These are phyloP conservation scores for Edolisoma coerulescens DNA, from an alignment of 2,113 vertebrate species.

Conservation along the genomic window DNA sequence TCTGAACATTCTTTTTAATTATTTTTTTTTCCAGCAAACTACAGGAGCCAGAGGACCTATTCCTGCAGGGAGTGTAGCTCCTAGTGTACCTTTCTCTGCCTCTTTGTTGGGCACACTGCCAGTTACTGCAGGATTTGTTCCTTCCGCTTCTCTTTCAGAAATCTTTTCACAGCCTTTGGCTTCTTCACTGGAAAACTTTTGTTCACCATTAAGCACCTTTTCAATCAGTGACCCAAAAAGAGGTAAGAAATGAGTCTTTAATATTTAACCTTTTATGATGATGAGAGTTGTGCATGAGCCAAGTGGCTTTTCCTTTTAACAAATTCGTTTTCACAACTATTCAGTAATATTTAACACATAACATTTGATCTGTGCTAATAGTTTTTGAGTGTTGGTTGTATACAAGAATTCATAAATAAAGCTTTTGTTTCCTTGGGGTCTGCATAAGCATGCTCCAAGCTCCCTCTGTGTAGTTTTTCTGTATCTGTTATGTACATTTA, in stretches of 20 bases:
- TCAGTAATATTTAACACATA: not conserved
- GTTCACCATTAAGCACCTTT: conserved; percentile 83
- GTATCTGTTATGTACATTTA: not conserved
- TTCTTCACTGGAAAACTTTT: conserved; percentile 80
- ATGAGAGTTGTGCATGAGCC: not conserved
- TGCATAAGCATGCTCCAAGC: not conserved
- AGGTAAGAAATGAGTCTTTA: conserved; percentile 71
- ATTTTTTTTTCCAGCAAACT: conserved; percentile 44
- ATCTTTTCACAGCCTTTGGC: conserved; percentile 75
- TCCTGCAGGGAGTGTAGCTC: conserved; percentile 74
- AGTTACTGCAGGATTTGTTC: conserved; percentile 69
- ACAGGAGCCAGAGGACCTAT: conserved; percentile 70
- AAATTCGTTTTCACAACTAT: not conserved
- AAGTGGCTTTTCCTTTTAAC: not conserved
- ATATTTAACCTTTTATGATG: not conserved
- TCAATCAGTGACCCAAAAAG: conserved; percentile 82
- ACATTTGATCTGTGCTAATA: not conserved
- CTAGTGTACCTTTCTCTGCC: conserved; percentile 73
- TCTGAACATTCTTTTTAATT: not conserved
- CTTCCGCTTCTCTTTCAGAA: conserved; percentile 72
- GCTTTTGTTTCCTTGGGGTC: not conserved
- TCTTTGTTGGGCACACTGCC: conserved; percentile 77
- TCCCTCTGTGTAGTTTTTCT: not conserved
- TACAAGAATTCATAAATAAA: not conserved
- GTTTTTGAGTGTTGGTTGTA: not conserved